These are phyloP conservation scores for Mormyrus lacerda DNA, from an alignment of 2,113 vertebrate species.

Conservation along the genomic window DNA sequence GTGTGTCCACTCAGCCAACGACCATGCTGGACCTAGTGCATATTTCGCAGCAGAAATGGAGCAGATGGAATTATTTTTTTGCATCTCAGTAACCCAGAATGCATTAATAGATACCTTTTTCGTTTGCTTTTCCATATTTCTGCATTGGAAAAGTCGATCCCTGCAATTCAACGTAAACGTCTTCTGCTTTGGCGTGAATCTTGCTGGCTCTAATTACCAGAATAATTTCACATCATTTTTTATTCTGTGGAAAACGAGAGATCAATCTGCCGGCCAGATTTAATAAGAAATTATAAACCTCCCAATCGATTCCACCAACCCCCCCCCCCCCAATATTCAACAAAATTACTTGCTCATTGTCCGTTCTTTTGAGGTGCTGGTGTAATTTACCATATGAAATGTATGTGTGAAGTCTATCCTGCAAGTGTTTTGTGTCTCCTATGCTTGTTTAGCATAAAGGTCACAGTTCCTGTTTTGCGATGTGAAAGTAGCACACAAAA, in stretches of 20 bases:
- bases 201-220: background rate
- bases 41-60: background rate
- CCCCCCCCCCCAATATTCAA: background rate
- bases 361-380: background rate
- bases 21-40: background rate
- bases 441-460: background rate
- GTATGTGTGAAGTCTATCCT: background rate
- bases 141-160: background rate
- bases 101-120: background rate
- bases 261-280: background rate
- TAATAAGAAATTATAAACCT: background rate
- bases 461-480: background rate
- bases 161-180: background rate
- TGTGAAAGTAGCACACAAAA: background rate
- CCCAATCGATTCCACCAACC: background rate
- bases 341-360: background rate
- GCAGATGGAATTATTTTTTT: background rate
- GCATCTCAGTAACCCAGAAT: background rate
- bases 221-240: background rate
- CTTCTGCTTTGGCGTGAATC: background rate
- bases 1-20: background rate
- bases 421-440: background rate
- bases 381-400: background rate
- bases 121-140: background rate
- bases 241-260: background rate